Evolutionary conservation across 2,797 vertebrate genomes (phyloP).

Genomic region (Nothura maculosa): DNA sequence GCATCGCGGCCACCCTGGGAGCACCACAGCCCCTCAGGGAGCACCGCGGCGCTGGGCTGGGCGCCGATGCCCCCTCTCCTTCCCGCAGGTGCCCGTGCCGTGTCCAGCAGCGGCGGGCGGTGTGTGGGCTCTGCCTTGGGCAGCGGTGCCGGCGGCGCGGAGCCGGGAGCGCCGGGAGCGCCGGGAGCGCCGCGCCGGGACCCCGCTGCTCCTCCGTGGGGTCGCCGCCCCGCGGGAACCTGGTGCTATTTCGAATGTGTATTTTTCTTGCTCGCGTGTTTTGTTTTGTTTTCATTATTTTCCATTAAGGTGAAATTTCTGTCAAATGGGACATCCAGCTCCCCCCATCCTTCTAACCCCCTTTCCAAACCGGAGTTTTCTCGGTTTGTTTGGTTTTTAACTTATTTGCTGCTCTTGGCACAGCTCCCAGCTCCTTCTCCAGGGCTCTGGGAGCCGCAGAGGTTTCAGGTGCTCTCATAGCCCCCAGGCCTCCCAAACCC

Average conservation of each 20-base stretch:
- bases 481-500: background rate
- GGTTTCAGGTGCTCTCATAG: background rate
- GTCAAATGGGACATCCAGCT: constrained; percentile 23
- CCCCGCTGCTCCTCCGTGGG: too few relatives aligned
- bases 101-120: background rate
- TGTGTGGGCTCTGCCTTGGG: background rate
- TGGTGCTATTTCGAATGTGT: constrained; percentile 80
- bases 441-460: background rate
- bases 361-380: background rate
- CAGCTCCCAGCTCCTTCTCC: background rate
- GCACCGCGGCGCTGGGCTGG: background rate
- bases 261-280: constrained; percentile 60
- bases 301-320: constrained; percentile 70
- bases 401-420: constrained; percentile 48
- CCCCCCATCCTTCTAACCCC: background rate
- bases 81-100: background rate
- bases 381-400: constrained; percentile 55
- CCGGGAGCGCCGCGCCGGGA: too few relatives aligned
- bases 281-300: background rate
- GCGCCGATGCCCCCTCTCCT: background rate
- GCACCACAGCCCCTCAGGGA: background rate
- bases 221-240: constrained; percentile 65
- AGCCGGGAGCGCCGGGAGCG: too few relatives aligned
- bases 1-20: too few relatives aligned
- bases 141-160: background rate